Percentiles rank a stretch among this genome's conserved stretches.
Conservation (phyloP, 2,113 vertebrate genomes). For the Ancistrus triradiatus region DNA sequence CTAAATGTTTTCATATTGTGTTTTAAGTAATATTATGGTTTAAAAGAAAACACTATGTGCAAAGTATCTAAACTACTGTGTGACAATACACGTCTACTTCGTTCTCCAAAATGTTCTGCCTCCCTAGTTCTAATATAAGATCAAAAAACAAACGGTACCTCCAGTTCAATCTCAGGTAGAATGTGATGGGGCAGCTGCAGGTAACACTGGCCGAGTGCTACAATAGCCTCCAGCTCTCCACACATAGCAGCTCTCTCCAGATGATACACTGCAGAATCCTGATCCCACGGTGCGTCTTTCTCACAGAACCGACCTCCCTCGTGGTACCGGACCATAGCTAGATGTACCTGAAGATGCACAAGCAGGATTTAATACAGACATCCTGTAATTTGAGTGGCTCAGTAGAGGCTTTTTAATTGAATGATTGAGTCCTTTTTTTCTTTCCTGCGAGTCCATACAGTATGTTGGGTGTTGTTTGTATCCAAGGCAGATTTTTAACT, state of each 20-base stretch:
- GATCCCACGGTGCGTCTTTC: conserved; percentile 86
- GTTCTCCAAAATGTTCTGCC: too few relatives aligned
- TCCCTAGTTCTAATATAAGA: neutral
- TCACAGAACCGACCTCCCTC: conserved; percentile 89
- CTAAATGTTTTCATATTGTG: too few relatives aligned
- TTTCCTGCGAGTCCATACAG: too few relatives aligned
- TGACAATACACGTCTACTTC: too few relatives aligned
- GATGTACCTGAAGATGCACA: conserved; percentile 76
- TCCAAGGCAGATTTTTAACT: too few relatives aligned
- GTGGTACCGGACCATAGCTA: conserved; percentile 93
- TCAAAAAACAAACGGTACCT: conserved; percentile 64
- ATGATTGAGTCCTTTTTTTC: too few relatives aligned
- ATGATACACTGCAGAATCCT: conserved; percentile 82
- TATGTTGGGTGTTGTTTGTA: too few relatives aligned
- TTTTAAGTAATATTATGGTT: too few relatives aligned
- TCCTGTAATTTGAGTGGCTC: too few relatives aligned
- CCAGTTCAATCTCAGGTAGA: conserved; percentile 75
- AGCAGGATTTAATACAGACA: neutral
- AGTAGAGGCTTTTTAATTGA: too few relatives aligned
- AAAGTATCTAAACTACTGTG: too few relatives aligned
- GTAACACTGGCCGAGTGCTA: conserved; percentile 83
- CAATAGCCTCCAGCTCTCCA: conserved; percentile 92
- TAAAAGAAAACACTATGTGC: too few relatives aligned
- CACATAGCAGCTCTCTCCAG: conserved; percentile 86
- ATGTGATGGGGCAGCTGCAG: conserved; percentile 90